Evolutionary conservation across 2,888 invertebrate genomes (phyloP), one percentile per base, ranked within the genome.

Genomic region (Villa cingulata): DNA sequence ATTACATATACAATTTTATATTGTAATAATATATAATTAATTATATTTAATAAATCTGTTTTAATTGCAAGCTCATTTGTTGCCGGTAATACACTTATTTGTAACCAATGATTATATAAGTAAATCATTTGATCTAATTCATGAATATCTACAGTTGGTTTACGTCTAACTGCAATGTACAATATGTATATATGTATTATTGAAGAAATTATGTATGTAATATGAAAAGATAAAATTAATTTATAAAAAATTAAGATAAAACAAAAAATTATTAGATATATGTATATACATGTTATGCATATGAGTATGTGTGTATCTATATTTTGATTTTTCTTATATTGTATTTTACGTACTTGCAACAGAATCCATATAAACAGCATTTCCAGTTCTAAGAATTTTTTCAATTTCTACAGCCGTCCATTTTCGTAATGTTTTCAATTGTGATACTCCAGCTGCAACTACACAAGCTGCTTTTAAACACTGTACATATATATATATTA

Each of bases 331-430:
- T n/a, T n/a, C n/a, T n/a, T n/a, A n/a, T n/a, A n/a, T n/a, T n/a
- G n/a, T n/a, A n/a, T n/a, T n/a, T n/a, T n/a, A 36, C 27, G 38
- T 46, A 55, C 55, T 50, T 49, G 54, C 56, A 14, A 54, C 53
- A 10, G 53, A 51, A 38, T 52, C 51, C 16, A 53, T 48, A 32
- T 50, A 54, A 2, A 56, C 19, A 29, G 45, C 46, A 19, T 37
- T 29, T 10, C 53, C 55, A 19, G 51, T 42, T 10, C 29, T 2
- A 1, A 52, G 41, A 6, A 56, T 41, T 27, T 43, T 44, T 19
- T 51, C 49, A 10, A 56, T 36, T n/a, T 49, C 52, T 34, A 45
- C 51, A 14, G 45, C 51, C 9, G 50, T 52, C 56, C 56, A 56
- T 1, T 40, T 19, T 15, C 34, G 10, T 1, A 51, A 51, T 0